These are phyloP conservation scores for Trichoplusia ni DNA, from an alignment of 1,140 invertebrate species.

Conservation along the genomic window DNA sequence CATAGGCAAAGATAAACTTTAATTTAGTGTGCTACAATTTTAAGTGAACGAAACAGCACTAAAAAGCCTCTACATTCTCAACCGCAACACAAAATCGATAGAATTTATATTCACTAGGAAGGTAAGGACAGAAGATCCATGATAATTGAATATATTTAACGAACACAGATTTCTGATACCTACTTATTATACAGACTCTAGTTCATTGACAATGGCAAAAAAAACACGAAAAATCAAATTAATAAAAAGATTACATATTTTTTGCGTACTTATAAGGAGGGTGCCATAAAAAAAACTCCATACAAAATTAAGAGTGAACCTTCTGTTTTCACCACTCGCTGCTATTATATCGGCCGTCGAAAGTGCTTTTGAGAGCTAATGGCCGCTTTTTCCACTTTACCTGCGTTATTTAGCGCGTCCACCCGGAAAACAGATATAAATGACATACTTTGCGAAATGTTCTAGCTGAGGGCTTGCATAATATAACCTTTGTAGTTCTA, in stretches of 20 bases:
- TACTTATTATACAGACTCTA: too few species aligned
- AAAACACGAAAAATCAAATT: too few species aligned
- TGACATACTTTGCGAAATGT: constrained; percentile 30
- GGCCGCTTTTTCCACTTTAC: constrained; percentile 41
- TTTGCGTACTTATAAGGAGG: too few species aligned
- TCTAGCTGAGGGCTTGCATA: neutral
- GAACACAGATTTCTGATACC: too few species aligned
- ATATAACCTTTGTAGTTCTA: too few species aligned
- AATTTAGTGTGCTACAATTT: neutral
- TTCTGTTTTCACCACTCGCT: neutral
- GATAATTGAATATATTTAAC: too few species aligned
- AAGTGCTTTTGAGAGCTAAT: constrained; percentile 39
- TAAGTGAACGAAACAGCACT: neutral
- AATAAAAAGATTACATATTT: too few species aligned
- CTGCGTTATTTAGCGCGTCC: constrained; percentile 41
- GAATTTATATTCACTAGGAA: neutral
- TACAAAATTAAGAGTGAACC: neutral
- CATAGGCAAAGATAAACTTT: neutral
- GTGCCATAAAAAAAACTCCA: too few species aligned
- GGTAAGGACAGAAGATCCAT: neutral
- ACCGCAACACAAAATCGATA: constrained; percentile 14
- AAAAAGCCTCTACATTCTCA: constrained; percentile 13
- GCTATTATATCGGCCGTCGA: neutral
- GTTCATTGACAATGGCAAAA: too few species aligned
- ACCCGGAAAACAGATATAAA: constrained; percentile 43